Conservation (phyloP, 2,113 vertebrate genomes). For the Sebastes schlegelii region DNA sequence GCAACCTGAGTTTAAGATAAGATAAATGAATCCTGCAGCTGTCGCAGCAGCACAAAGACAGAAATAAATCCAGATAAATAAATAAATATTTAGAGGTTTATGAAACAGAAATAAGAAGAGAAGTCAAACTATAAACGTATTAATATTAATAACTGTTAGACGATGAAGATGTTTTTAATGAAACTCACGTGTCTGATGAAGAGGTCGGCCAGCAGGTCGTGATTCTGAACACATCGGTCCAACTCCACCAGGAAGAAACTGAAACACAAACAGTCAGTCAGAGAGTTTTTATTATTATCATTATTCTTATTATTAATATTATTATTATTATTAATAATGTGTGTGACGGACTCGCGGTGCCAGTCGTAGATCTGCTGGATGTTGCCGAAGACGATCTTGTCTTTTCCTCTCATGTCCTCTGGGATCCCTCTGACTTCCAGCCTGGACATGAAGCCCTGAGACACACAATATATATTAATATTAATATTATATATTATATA, state of each 20-base stretch:
- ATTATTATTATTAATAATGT: not conserved
- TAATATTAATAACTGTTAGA: no score
- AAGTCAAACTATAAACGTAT: no score
- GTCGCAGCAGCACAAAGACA: no score
- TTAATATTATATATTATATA: no score
- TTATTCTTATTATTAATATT: no score
- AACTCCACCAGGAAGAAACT: conserved; percentile 97
- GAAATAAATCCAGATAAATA: not conserved
- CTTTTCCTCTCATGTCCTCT: conserved; percentile 98
- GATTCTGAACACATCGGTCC: conserved; percentile 95
- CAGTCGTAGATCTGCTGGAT: conserved; percentile 99
- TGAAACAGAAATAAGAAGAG: no score
- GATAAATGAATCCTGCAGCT: no score
- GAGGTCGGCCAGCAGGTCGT: conserved; percentile 93
- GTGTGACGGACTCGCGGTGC: conserved; percentile 91
- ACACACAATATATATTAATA: not conserved
- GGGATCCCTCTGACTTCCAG: conserved; percentile 94
- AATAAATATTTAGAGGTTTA: not conserved
- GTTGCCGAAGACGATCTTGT: conserved; percentile 98
- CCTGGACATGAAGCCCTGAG: conserved; percentile 95
- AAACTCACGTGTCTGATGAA: conserved; percentile 96
- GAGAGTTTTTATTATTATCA: not conserved
- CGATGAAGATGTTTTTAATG: no score
- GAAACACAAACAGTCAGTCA: conserved; percentile 20
- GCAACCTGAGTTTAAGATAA: no score